These are phyloP conservation scores for Microplitis manilae DNA, from an alignment of 2,888 invertebrate genomes.

Conservation along the genomic window DNA sequence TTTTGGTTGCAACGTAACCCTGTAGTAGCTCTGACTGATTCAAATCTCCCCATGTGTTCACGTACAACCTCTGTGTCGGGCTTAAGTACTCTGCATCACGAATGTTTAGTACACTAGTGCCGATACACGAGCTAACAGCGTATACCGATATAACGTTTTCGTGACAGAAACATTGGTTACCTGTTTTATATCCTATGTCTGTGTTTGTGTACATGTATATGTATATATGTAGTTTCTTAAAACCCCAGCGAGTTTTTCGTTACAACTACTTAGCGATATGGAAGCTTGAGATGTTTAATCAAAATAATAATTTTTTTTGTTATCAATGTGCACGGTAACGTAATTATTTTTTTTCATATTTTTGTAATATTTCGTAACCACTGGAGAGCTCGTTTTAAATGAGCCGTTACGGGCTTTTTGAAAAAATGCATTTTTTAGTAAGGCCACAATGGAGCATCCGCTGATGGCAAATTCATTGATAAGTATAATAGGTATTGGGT, in stretches of 20 bases:
- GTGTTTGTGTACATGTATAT: background rate
- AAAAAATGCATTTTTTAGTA: no score
- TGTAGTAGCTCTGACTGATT: conserved; percentile 51
- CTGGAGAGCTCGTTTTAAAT: no score
- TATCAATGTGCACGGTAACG: background rate
- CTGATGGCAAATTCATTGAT: no score
- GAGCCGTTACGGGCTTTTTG: no score
- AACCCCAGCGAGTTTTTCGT: background rate
- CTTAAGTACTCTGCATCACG: conserved; percentile 52
- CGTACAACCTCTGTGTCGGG: conserved; percentile 40
- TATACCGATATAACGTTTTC: conserved; percentile 33
- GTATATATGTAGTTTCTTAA: background rate
- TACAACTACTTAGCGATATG: background rate
- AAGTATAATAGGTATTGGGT: no score
- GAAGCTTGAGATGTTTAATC: background rate
- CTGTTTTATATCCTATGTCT: conserved; percentile 8
- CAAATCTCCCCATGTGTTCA: conserved; percentile 54
- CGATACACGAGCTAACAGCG: conserved; percentile 35
- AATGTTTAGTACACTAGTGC: conserved; percentile 49
- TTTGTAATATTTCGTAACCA: no score
- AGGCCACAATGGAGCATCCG: no score
- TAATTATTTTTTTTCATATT: background rate
- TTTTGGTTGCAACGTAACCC: conserved; percentile 35
- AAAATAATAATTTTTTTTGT: background rate
- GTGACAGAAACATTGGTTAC: conserved; percentile 40